These are phyloP conservation scores for Odocoileus virginianus DNA, from an alignment of 2,113 vertebrate species.

Conservation along the genomic window DNA sequence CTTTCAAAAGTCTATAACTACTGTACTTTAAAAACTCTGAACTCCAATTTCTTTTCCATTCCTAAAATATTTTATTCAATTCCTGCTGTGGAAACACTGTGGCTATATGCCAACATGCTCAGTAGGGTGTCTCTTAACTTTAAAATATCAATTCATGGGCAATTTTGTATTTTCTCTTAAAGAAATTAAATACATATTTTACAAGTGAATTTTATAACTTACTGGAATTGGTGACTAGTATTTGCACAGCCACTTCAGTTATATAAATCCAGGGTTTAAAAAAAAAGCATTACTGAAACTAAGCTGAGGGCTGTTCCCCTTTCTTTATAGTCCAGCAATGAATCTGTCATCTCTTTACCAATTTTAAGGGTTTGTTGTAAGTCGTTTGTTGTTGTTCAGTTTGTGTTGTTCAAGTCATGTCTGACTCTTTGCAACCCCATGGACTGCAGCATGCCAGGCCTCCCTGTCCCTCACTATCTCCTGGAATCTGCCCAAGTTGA, in stretches of 20 bases:
- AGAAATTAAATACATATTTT: slow-evolving; percentile 7
- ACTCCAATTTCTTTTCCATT: background rate
- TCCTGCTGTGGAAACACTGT: background rate
- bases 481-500: background rate
- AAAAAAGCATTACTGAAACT: background rate
- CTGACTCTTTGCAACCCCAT: background rate
- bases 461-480: background rate
- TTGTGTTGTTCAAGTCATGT: too few species aligned
- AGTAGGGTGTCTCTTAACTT: background rate
- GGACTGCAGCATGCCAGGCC: background rate
- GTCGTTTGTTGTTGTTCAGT: too few species aligned
- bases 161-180: slow-evolving; percentile 40
- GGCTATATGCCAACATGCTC: background rate
- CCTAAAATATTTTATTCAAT: background rate
- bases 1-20: background rate
- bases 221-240: background rate
- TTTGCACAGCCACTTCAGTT: background rate
- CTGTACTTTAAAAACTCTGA: background rate
- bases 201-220: slow-evolving; percentile 1
- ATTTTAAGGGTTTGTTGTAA: background rate
- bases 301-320: background rate
- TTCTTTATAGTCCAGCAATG: background rate
- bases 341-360: background rate
- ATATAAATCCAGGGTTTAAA: background rate
- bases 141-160: background rate